phyloP scores from a whole-genome alignment of 1,140 invertebrate genomes.

The Maconellicoccus hirsutus region DNA sequence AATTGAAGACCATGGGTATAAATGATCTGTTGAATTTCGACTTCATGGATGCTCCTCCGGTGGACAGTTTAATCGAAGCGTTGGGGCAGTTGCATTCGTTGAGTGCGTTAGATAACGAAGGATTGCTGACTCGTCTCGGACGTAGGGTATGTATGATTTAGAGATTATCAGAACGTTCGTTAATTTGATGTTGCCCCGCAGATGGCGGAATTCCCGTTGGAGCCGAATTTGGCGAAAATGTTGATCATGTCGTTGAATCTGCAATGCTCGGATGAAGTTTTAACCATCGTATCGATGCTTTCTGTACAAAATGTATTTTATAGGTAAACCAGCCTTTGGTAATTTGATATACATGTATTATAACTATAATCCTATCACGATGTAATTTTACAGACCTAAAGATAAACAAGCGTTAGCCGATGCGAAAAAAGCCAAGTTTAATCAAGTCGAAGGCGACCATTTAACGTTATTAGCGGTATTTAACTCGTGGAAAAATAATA shows the following conservation, averaged over 20 bases:
- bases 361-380: not conserved
- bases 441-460: slow-evolving; percentile 97
- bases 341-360: not conserved
- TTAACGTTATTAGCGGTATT: slow-evolving; percentile 95
- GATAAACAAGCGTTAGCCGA: slow-evolving; percentile 97
- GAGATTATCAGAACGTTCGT: not conserved
- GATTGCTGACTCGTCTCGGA: slow-evolving; percentile 83
- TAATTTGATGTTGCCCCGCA: slow-evolving; percentile 34
- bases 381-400: slow-evolving; percentile 50
- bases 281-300: slow-evolving; percentile 98
- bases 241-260: slow-evolving; percentile 97
- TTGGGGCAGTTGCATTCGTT: slow-evolving; percentile 93
- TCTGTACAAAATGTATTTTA: slow-evolving; percentile 99
- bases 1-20: slow-evolving; percentile 98
- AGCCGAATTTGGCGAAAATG: slow-evolving; percentile 98
- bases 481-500: slow-evolving; percentile 99
- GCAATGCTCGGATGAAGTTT: slow-evolving; percentile 95
- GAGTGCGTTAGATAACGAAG: slow-evolving; percentile 94
- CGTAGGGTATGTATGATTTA: slow-evolving; percentile 50
- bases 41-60: slow-evolving; percentile 99
- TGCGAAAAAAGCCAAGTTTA: slow-evolving; percentile 98
- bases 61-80: slow-evolving; percentile 93
- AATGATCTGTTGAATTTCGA: slow-evolving; percentile 99
- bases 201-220: slow-evolving; percentile 99
- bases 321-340: slow-evolving; percentile 34